These are phyloP conservation scores for Acleris laterana DNA, from an alignment of 2,888 invertebrate species.

Conservation along the genomic window DNA sequence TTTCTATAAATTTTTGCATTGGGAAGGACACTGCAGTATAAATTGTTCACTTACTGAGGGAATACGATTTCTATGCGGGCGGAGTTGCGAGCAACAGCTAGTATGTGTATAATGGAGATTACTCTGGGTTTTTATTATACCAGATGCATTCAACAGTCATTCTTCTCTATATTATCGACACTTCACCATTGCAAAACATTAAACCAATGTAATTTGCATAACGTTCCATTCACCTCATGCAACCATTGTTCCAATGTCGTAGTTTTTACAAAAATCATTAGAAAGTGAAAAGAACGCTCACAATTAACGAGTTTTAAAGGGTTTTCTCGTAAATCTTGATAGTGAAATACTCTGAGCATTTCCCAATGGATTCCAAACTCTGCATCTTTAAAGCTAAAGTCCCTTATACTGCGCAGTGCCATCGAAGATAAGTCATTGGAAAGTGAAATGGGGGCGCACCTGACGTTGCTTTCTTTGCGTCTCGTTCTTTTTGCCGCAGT, in stretches of 20 bases:
- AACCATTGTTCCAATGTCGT: constrained; percentile 9
- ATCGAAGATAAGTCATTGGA: constrained; percentile 74
- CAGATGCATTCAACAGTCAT: not conserved
- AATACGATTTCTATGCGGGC: too few species aligned
- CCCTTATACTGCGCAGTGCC: constrained; percentile 49
- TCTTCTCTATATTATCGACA: not conserved
- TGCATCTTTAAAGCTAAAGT: constrained; percentile 51
- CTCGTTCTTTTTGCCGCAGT: constrained; percentile 81
- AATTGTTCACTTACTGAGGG: too few species aligned
- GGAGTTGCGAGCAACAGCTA: too few species aligned
- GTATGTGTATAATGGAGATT: too few species aligned
- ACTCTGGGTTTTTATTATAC: too few species aligned
- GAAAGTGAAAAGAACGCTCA: constrained; percentile 66
- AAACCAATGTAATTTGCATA: constrained; percentile 3
- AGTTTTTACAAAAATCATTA: constrained; percentile 58
- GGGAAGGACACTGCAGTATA: too few species aligned
- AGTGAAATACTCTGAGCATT: constrained; percentile 65
- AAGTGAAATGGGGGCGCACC: constrained; percentile 84
- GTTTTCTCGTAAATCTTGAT: constrained; percentile 78
- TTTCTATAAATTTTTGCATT: too few species aligned
- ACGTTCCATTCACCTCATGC: constrained; percentile 6
- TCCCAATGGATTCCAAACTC: constrained; percentile 45
- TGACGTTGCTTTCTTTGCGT: constrained; percentile 81
- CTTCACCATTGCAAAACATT: not conserved
- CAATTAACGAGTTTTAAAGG: constrained; percentile 77